These are phyloP conservation scores for Rhizomys pruinosus DNA, from an alignment of 2,113 vertebrate genomes.

Conservation along the genomic window DNA sequence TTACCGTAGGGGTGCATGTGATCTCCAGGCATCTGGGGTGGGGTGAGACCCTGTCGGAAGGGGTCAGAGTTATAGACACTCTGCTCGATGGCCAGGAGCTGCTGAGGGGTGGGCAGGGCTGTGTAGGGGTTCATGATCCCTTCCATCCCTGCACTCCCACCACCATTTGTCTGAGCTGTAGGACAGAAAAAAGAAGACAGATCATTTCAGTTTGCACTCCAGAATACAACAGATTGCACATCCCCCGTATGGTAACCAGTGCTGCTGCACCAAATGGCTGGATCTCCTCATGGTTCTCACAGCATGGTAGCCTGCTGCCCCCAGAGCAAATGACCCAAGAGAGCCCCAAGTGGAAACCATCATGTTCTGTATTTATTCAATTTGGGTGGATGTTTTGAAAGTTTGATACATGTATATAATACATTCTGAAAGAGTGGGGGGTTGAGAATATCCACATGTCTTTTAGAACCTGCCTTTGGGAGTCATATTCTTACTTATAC, in stretches of 20 bases:
- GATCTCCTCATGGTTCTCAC: background rate
- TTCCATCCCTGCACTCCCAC: conserved; percentile 87
- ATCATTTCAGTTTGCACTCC: rapidly evolving
- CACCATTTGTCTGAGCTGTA: conserved; percentile 87
- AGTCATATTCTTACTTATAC: background rate
- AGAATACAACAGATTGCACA: rapidly evolving
- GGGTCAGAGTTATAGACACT: conserved; percentile 92
- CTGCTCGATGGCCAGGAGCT: conserved; percentile 91
- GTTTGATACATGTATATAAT: background rate
- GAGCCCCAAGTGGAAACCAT: background rate
- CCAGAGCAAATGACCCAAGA: background rate
- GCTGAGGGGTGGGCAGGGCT: conserved; percentile 89
- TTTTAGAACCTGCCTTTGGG: background rate
- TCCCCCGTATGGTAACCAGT: too few species aligned
- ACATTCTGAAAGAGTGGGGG: background rate
- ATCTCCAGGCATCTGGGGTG: conserved; percentile 98
- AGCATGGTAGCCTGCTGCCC: background rate
- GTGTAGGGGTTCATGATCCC: conserved; percentile 90
- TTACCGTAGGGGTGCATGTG: conserved; percentile 98
- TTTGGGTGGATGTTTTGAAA: background rate
- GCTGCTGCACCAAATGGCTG: rapidly evolving
- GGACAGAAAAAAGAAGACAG: conserved; percentile 24
- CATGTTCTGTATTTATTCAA: background rate
- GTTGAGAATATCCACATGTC: background rate
- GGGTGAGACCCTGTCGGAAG: conserved; percentile 97